Conservation (phyloP, 2,888 invertebrate species). For the Baronia brevicornis region DNA sequence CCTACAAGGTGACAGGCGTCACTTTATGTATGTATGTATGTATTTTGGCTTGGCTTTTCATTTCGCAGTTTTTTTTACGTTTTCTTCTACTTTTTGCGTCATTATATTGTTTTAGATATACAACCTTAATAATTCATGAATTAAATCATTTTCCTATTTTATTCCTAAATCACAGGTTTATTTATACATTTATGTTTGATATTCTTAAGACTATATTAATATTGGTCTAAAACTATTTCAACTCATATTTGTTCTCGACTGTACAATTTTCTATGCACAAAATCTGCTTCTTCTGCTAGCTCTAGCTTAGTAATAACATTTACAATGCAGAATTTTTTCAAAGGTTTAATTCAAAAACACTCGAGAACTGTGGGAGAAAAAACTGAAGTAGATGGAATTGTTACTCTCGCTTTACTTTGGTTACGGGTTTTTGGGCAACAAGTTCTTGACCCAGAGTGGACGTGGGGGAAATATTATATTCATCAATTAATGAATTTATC, state of each 20-base stretch:
- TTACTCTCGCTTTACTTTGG: constrained; percentile 28
- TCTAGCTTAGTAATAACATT: constrained; percentile 4
- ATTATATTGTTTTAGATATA: too few relatives aligned
- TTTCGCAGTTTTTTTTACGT: too few relatives aligned
- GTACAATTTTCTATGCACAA: not conserved
- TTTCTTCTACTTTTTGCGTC: too few relatives aligned
- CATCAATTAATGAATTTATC: constrained; percentile 28
- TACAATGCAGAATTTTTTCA: constrained; percentile 3
- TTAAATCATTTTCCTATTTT: too few relatives aligned
- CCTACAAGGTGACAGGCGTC: too few relatives aligned
- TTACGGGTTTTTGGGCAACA: constrained; percentile 45
- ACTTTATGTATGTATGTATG: too few relatives aligned
- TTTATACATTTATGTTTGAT: too few relatives aligned
- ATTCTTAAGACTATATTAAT: not conserved
- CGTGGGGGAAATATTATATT: constrained; percentile 29
- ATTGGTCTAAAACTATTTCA: not conserved
- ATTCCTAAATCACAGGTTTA: too few relatives aligned
- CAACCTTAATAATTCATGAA: too few relatives aligned
- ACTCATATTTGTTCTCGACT: not conserved
- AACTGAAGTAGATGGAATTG: constrained; percentile 38
- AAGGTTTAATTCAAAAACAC: constrained; percentile 24
- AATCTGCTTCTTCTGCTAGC: not conserved
- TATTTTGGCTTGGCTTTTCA: too few relatives aligned
- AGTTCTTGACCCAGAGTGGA: constrained; percentile 46
- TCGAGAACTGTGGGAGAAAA: constrained; percentile 37